Percentiles rank a stretch among this genome's conserved stretches.
phyloP scores from a whole-genome alignment of 2,888 invertebrate genomes.

The Beris morrisii region DNA sequence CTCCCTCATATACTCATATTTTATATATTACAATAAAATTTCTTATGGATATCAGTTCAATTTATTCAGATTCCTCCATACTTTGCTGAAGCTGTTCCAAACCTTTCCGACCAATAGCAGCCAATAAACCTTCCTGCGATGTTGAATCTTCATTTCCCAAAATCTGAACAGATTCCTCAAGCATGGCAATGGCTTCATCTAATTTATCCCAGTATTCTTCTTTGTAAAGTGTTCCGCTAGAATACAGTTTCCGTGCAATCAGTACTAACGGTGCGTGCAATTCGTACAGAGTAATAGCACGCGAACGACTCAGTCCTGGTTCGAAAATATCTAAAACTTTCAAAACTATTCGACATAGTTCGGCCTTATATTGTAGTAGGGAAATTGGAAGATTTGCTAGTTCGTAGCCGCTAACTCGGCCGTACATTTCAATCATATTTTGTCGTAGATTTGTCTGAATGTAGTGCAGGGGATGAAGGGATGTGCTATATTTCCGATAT shows the following conservation, averaged over 20 bases:
- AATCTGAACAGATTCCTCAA: conserved; percentile 68
- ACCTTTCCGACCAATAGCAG: conserved; percentile 49
- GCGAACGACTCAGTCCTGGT: conserved; percentile 75
- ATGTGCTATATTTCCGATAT: conserved; percentile 65
- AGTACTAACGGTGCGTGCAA: conserved; percentile 76
- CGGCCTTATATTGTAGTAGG: conserved; percentile 72
- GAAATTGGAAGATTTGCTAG: conserved; percentile 73
- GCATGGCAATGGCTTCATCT: conserved; percentile 64
- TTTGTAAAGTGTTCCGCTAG: conserved; percentile 61
- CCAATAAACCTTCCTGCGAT: conserved; percentile 52
- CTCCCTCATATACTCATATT: no score
- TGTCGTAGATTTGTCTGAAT: conserved; percentile 69
- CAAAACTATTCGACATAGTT: conserved; percentile 70
- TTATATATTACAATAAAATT: no score
- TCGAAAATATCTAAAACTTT: conserved; percentile 71
- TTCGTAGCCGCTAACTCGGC: conserved; percentile 70
- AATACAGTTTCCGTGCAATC: conserved; percentile 67
- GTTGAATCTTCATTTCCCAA: conserved; percentile 65
- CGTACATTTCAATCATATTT: conserved; percentile 76
- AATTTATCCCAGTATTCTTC: conserved; percentile 65
- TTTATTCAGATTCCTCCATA: neutral
- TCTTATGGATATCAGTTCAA: no score
- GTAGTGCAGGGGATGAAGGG: conserved; percentile 77
- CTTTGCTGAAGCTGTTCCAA: conserved; percentile 46
- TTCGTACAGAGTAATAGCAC: conserved; percentile 80